Evolutionary conservation across 1,140 invertebrate genomes (phyloP).

Genomic region (Eriosoma lanigerum): DNA sequence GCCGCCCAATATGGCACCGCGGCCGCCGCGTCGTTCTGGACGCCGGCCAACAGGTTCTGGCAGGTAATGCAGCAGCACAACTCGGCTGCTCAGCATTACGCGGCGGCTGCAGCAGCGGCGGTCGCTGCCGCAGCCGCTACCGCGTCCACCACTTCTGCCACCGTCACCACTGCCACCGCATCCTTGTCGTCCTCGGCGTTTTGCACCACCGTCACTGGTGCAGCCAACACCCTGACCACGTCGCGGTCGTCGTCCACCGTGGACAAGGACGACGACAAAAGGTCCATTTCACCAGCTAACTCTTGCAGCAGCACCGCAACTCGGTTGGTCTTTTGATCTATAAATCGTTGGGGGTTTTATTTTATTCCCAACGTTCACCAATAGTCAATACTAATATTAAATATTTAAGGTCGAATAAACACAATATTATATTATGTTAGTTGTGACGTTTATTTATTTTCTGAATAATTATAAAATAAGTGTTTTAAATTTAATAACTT

Average conservation of each 20-base stretch:
- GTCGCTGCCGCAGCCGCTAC: background rate
- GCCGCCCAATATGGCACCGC: constrained; percentile 24
- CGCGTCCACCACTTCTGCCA: background rate
- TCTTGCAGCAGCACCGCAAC: background rate
- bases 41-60: constrained; percentile 45
- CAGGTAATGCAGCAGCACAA: constrained; percentile 47
- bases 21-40: constrained; percentile 27
- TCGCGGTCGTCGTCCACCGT: background rate
- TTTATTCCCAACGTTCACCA: too few species aligned
- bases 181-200: background rate
- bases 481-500: too few species aligned
- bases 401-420: too few species aligned
- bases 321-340: constrained; percentile 34
- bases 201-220: background rate
- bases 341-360: too few species aligned
- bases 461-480: too few species aligned
- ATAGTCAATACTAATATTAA: too few species aligned
- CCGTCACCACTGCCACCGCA: background rate
- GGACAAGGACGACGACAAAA: background rate
- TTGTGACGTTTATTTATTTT: too few species aligned
- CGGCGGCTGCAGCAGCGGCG: constrained; percentile 10
- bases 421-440: too few species aligned
- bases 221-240: background rate
- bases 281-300: constrained; percentile 14
- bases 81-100: constrained; percentile 40